phyloP scores from a whole-genome alignment of 2,888 invertebrate genomes.

The Plemyria rubiginata region DNA sequence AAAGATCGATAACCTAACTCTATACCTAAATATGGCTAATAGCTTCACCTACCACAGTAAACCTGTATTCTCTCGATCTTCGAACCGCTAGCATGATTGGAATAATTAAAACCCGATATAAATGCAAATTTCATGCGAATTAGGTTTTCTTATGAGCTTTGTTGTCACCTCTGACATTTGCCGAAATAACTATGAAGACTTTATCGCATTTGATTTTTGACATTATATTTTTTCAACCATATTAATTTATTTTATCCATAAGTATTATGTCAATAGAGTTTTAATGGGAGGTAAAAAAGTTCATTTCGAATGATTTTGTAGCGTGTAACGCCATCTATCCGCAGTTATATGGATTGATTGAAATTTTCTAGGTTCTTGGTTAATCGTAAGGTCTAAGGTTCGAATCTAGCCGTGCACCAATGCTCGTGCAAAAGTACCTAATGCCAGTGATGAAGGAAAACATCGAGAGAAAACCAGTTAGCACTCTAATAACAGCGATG shows the following conservation, averaged over 20 bases:
- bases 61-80: constrained; percentile 68
- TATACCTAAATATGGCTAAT: not conserved
- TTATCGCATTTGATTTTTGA: not conserved
- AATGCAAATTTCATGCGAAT: constrained; percentile 22
- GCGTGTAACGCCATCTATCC: no score
- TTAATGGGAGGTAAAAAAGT: no score
- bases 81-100: constrained; percentile 62
- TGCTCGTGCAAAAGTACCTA: no score
- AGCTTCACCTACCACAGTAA: constrained; percentile 61
- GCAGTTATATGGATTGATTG: no score
- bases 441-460: no score
- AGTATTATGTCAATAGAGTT: not conserved
- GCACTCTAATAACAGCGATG: no score
- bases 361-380: no score
- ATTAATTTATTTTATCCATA: not conserved
- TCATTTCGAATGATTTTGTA: no score
- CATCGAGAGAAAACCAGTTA: no score
- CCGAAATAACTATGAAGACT: not conserved
- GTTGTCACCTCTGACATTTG: constrained; percentile 16
- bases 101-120: constrained; percentile 2
- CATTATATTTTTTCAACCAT: no score
- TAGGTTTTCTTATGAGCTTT: constrained; percentile 1
- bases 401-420: no score
- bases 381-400: no score
- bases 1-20: constrained; percentile 18